Evolutionary conservation across 2,797 vertebrate genomes (phyloP), one percentile per base, ranked within the genome.

Genomic region (Sebastes hubbsi): DNA sequence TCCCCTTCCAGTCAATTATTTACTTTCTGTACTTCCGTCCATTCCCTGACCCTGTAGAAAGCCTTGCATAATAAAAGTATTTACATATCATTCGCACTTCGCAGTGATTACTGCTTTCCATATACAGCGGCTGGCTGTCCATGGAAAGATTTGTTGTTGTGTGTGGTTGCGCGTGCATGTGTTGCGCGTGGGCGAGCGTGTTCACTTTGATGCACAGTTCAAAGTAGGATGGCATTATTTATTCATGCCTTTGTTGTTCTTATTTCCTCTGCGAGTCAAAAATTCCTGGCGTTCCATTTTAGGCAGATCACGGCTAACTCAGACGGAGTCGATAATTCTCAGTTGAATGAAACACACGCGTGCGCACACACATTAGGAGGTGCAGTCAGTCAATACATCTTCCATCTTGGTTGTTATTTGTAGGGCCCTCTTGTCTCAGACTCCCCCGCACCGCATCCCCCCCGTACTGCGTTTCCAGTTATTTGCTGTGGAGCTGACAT

Each of bases 161-260:
- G 77, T 83, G 88, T 63, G 85, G 29, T 34, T 59, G 80, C 13
- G 67, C 13, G 3, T 73, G 83, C 65, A 27, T 5, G 72, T 10
- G 77, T 16, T 29, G 82, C 27, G 78, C 46, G 84, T 69, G 84
- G 77, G 91, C 20, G 80, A 77, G 89, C 24, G 27, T 84, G 84
- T 92, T 93, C 90, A 91, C 91, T 95, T 95, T 95, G 94, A 95
- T 94, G 93, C 92, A 49, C 89, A 90, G 93, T 95, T 96, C 92
- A 95, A 94, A 95, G 94, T 93, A 63, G 90, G 90, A 88, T 85
- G 87, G 77, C 87, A 91, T 96, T 95, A 94, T 93, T 96, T 95
- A 95, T 95, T 94, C 93, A 94, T 94, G 93, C 91, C 91, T 94
- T 93, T 95, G 94, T 95, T 94, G 92, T 95, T 94, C 90, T 94